Conservation (phyloP, 2,797 vertebrate genomes). For the Calcarius lapponicus region DNA sequence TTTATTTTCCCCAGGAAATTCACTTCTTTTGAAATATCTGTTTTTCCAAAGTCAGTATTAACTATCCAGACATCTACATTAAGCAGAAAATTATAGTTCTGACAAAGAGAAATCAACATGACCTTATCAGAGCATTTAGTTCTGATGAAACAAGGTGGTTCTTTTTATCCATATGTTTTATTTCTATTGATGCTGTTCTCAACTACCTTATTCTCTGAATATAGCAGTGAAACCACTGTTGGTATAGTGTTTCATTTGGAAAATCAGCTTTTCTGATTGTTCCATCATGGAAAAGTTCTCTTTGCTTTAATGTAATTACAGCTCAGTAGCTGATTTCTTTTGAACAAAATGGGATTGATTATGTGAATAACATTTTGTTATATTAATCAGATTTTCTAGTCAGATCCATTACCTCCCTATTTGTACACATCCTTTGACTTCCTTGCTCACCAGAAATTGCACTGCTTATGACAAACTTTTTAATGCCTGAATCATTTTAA, state of each 20-base stretch:
- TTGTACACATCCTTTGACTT: background rate
- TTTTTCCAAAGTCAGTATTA: background rate
- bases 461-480: background rate
- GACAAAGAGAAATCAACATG: background rate
- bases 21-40: background rate
- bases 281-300: background rate
- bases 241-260: background rate
- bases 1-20: background rate
- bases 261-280: constrained; percentile 15
- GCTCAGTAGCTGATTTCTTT: background rate
- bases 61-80: background rate
- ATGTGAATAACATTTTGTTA: background rate
- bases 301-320: background rate
- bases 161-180: background rate
- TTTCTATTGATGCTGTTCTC: background rate
- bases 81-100: background rate
- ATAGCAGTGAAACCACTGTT: background rate
- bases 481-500: background rate
- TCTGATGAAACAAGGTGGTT: background rate
- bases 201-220: background rate
- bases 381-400: constrained; percentile 8
- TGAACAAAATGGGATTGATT: constrained; percentile 1
- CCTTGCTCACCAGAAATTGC: background rate
- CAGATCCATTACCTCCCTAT: background rate
- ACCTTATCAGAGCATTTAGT: background rate